Evolutionary conservation across 2,888 invertebrate species (phyloP).

Genomic region (Nematopogon swammerdamellus): DNA sequence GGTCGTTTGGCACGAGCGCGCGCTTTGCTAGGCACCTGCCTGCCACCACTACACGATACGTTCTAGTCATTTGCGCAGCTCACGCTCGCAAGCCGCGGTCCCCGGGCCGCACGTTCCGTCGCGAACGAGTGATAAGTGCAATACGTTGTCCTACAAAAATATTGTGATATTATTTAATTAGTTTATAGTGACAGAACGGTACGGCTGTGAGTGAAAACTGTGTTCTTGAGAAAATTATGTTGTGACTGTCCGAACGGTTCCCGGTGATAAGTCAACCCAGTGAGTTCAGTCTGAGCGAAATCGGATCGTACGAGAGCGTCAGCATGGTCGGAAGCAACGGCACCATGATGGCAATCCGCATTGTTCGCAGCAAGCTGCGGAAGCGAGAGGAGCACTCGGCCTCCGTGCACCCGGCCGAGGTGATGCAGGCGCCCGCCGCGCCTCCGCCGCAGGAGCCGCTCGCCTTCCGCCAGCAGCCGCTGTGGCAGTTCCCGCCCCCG

Average conservation of each 20-base stretch:
- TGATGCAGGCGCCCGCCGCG: constrained; percentile 58
- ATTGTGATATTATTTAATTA: constrained; percentile 55
- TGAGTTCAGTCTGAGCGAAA: constrained; percentile 30
- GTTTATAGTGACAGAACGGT: constrained; percentile 45
- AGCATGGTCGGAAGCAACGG: constrained; percentile 85
- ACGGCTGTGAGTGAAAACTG: constrained; percentile 54
- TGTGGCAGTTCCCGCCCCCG: constrained; percentile 84
- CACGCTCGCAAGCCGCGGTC: constrained; percentile 47
- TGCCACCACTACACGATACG: constrained; percentile 47
- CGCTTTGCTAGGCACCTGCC: constrained; percentile 61
- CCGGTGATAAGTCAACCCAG: constrained; percentile 44
- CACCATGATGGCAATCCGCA: constrained; percentile 84
- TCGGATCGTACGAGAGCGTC: constrained; percentile 13
- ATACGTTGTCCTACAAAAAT: constrained; percentile 41
- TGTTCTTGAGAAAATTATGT: constrained; percentile 37
- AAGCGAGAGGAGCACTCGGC: constrained; percentile 79
- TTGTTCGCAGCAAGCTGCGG: constrained; percentile 87
- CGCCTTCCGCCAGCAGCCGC: constrained; percentile 65
- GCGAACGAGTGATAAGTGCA: constrained; percentile 55
- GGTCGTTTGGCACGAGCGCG: constrained; percentile 60
- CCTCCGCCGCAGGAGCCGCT: constrained; percentile 52
- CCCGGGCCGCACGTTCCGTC: constrained; percentile 42
- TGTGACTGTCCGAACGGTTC: constrained; percentile 53
- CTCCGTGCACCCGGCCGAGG: constrained; percentile 66
- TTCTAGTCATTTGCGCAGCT: constrained; percentile 55